Base-by-base conservation (phyloP, 2,113 vertebrate genomes). In the Erythrolamprus reginae region DNA sequence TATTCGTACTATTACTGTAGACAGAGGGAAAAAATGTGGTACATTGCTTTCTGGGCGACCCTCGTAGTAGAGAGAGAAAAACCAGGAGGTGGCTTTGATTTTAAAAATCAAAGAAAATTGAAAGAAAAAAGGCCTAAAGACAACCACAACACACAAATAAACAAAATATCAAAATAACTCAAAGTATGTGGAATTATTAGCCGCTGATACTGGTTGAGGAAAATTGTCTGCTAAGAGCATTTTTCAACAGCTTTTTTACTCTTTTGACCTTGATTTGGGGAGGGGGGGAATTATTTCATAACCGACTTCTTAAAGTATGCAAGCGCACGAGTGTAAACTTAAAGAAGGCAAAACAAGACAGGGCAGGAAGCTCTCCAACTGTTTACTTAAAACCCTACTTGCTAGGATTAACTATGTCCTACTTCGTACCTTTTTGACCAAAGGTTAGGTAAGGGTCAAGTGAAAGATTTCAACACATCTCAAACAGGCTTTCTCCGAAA, bases 401-500 rank as follows among this genome's bases (percentile, higher is more conserved):
- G 94, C 94, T 95, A 91, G 96, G 95, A 97, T 97, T 96, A 97
- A 92, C 91, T 92, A 85, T 95, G 92, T 96, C 95, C 94, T 93
- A 95, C 93, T 97, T 96, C 95, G 92, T 95, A 91, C 90, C 0
- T 96, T 95, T 93, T 91, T 93, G 95, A 93, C 92, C 93, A 95
- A 95, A 96, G 97, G 95, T 96, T 96, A 96, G 94, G 88, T 91
- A 93, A 95, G 96, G 97, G 97, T 97, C 97, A 97, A 97, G 97
- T 96, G 95, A 96, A 96, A 91, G 90, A 97, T 97, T 97, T 97
- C 97, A 96, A 87, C 96, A 95, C 95, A 95, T 96, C 96, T 96
- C 95, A 96, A 93, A 92, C 88, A 93, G 92, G 93, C 95, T 82
- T 92, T 82, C 92, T 87, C 45, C 1, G 90, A 94, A 56, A 94